A percentile compares a stretch with the other conserved stretches of the same genome.
These are phyloP conservation scores for Fissipunctia ypsillon DNA, from an alignment of 2,888 invertebrate genomes.

Conservation along the genomic window DNA sequence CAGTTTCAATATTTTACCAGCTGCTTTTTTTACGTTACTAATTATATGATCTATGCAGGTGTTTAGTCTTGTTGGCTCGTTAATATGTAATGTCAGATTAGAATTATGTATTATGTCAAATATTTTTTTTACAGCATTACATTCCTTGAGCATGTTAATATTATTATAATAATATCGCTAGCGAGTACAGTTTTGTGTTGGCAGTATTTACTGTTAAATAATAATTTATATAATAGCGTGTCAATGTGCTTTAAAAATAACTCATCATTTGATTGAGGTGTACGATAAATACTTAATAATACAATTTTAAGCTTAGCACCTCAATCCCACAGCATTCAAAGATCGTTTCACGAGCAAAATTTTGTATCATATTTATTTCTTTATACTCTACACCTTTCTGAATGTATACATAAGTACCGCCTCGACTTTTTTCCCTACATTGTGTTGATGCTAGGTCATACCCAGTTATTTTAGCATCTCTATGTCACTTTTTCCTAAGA, in stretches of 20 bases:
- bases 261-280: slow-evolving; percentile 1
- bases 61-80: neutral
- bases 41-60: slow-evolving; percentile 1
- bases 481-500: neutral
- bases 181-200: neutral
- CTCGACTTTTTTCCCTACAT: too few species aligned
- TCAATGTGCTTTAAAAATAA: neutral
- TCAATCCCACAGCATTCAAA: neutral
- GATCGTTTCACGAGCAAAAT: neutral
- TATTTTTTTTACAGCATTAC: neutral
- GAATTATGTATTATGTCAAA: neutral
- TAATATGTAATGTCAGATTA: neutral
- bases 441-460: neutral
- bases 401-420: too few species aligned
- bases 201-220: neutral
- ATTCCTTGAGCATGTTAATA: neutral
- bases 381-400: neutral
- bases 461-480: neutral
- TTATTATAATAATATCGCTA: neutral
- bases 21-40: neutral
- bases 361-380: neutral
- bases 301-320: neutral
- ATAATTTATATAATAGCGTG: neutral
- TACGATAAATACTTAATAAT: neutral
- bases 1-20: neutral